These are phyloP conservation scores for Chiloscyllium punctatum DNA, from an alignment of 2,797 vertebrate genomes.

Conservation along the genomic window DNA sequence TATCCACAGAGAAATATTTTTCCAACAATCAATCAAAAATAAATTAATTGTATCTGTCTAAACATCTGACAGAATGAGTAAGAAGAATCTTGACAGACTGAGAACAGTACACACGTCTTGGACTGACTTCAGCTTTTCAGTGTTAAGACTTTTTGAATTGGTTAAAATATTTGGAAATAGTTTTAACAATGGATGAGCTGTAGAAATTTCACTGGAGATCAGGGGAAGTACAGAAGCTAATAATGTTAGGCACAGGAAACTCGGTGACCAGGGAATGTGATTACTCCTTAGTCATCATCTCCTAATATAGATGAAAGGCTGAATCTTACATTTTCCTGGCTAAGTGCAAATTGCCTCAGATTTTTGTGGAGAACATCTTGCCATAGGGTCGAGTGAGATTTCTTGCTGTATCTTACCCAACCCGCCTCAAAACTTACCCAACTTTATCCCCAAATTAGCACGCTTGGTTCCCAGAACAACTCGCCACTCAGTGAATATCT, in stretches of 20 bases:
- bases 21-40: neutral
- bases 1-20: neutral
- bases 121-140: neutral
- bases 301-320: neutral
- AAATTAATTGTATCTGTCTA: neutral
- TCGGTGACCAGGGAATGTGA: neutral
- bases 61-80: neutral
- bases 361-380: too few relatives aligned
- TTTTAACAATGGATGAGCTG: neutral
- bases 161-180: neutral
- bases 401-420: too few relatives aligned
- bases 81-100: neutral
- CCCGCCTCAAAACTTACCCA: too few relatives aligned
- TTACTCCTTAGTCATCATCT: neutral
- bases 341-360: too few relatives aligned
- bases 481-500: too few relatives aligned
- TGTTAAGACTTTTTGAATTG: neutral
- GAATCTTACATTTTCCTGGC: too few relatives aligned
- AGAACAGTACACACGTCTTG: neutral
- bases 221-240: neutral
- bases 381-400: too few relatives aligned
- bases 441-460: too few relatives aligned
- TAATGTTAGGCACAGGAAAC: neutral
- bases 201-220: neutral
- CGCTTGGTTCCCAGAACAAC: too few relatives aligned